Evolutionary conservation across 2,888 invertebrate genomes (phyloP).

Genomic region (Aethes cnicana): DNA sequence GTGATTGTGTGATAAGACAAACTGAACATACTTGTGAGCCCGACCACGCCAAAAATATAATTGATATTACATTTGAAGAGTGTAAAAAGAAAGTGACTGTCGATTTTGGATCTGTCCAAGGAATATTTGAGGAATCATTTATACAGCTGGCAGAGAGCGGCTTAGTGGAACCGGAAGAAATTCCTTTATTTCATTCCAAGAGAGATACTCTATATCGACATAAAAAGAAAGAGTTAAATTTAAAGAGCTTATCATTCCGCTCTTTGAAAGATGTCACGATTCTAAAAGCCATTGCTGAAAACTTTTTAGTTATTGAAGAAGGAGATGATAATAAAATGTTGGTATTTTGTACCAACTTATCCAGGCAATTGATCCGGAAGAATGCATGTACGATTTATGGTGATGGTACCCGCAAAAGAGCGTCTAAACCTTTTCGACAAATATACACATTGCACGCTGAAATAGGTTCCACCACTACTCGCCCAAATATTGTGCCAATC

Average conservation of each 20-base stretch:
- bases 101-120: slow-evolving; percentile 1
- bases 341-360: slow-evolving; percentile 3
- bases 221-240: background rate
- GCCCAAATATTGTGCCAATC: background rate
- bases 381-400: too few relatives aligned
- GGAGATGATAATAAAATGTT: background rate
- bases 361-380: background rate
- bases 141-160: slow-evolving; percentile 5
- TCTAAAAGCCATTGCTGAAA: background rate
- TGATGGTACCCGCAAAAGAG: slow-evolving; percentile 2
- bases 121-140: slow-evolving; percentile 6
- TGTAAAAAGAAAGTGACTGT: background rate
- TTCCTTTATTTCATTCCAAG: slow-evolving; percentile 1
- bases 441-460: background rate
- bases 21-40: slow-evolving; percentile 2
- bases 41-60: background rate
- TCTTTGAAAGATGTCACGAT: background rate
- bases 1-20: background rate
- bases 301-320: background rate
- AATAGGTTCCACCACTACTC: background rate
- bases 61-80: slow-evolving; percentile 5
- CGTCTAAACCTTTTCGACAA: background rate
- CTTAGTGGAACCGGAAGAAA: slow-evolving; percentile 1
- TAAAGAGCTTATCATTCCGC: slow-evolving; percentile 1
- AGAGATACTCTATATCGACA: slow-evolving; percentile 1